Evolutionary conservation across 2,113 vertebrate genomes (phyloP), one percentile per base, ranked within the genome.

Genomic region (Pholis gunnellus): DNA sequence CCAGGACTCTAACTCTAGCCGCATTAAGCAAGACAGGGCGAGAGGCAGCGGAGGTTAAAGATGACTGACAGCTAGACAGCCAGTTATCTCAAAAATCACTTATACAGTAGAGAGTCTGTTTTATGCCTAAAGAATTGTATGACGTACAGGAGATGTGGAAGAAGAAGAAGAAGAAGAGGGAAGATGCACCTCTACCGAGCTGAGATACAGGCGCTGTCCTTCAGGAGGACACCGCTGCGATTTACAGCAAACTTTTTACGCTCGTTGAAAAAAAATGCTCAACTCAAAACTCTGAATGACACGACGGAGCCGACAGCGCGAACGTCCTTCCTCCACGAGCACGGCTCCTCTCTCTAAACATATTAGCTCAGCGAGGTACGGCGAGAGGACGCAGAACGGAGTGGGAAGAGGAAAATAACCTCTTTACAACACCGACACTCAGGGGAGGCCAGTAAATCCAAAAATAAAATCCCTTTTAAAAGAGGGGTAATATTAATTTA

Each of bases 401-500:
- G 87, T 50, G 72, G 75, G 84, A 89, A 84, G 75, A 82, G 76
- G 79, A 89, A 91, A 93, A 92, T 90, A 93, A 92, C 90, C 89
- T 92, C 88, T 91, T 90, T 92, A 89, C 76, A 84, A 84, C 79
- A 57, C 72, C 20, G 40, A 88, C 89, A 89, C 92, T 89, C 87
- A 60, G 66, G 91, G 87, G 93, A 93, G 86, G 87, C 80, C 63
- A 82, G 89, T 91, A 91, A 94, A 94, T 91, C 90, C 91, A 86
- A 86, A 94, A 93, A 93, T 91, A 92, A 93, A 93, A 87, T 83
- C 86, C 61, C 70, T 87, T 90, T 89, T 85, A 89, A 89, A 90
- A 90, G 79, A 74, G 90, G 86, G 76, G 89, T 85, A 87, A 92
- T 94, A 94, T 94, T 93, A 94, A 94, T 94, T 93, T 93, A 93